Evolutionary conservation across 2,888 invertebrate species (phyloP), one percentile per base, ranked within the genome.

Genomic region (Drosophila longiperda): DNA sequence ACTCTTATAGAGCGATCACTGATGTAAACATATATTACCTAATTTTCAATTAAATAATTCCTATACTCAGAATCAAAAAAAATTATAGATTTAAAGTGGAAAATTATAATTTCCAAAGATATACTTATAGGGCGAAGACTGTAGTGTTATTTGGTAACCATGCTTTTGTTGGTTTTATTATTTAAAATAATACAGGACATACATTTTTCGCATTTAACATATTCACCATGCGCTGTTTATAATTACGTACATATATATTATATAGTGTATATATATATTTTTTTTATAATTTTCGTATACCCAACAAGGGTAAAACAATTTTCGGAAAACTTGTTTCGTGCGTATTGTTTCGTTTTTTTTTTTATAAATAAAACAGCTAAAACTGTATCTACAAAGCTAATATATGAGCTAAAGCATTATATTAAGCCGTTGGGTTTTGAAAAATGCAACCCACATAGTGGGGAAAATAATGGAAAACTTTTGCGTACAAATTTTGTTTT

Each of bases 361-460:
- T 45, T 20, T 45, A 23, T 45, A 36, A 38, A 23, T 38, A 55
- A 29, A 26, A 55, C 38, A 38, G 36, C 36, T 36, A 11, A 54
- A 36, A 23, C 23, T 17, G 54, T 38, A 17, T 17, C 54, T 26
- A 54, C 23, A 26, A 54, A 54, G 54, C 26, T 33, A 55, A 11
- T 38, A 54, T 11, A 54, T 54, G 12, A 38, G 38, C 38, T 38
- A 23, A 55, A 38, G 55, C 29, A 29, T 29, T 38, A 4, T n/a
- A 8, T n/a, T 55, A 55, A 38, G 55, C 38, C 55, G n/a, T 54
- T 26, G 36, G 36, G 54, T 23, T 38, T 38, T 36, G 7, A 7
- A n/a, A 38, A 36, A 38, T 38, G 26, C 26, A 38, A 23, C 55
- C 38, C 55, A 55, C 55, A 55, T 26, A 55, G 55, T 55, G 55